Evolutionary conservation across 2,113 vertebrate genomes (phyloP).

Genomic region (Phalacrocorax pelagicus): DNA sequence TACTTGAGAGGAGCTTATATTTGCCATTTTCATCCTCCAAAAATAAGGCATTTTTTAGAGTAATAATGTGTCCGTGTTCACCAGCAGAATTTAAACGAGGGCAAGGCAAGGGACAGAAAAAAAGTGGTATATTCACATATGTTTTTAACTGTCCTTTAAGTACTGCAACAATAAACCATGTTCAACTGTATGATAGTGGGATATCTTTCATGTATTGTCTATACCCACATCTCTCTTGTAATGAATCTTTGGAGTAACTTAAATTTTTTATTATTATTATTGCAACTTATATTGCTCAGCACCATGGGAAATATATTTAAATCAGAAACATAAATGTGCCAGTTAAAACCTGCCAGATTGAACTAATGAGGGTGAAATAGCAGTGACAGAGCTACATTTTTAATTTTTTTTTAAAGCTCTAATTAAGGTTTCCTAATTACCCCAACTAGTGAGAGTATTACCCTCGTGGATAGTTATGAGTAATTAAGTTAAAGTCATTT

Average conservation of each 20-base stretch:
- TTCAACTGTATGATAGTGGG: neutral
- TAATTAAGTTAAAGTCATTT: conserved; percentile 69
- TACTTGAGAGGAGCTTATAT: neutral
- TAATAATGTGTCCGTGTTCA: neutral
- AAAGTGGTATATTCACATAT: rapidly evolving
- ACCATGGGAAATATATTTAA: conserved; percentile 66
- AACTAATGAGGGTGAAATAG: conserved; percentile 67
- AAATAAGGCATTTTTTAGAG: neutral
- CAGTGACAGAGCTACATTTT: conserved; percentile 50
- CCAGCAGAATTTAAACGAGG: conserved; percentile 4
- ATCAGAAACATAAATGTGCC: conserved; percentile 64
- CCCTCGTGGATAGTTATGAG: conserved; percentile 32
- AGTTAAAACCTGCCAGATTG: conserved; percentile 54
- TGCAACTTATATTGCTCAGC: conserved; percentile 50
- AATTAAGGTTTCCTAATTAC: conserved; percentile 74
- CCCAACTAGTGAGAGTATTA: conserved; percentile 34
- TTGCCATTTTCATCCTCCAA: conserved; percentile 21
- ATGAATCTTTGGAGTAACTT: conserved; percentile 44
- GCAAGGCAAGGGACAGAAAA: conserved; percentile 7
- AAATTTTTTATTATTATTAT: conserved; percentile 62
- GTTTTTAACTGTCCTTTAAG: conserved; percentile 52
- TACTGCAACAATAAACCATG: conserved; percentile 29
- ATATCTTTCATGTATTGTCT: conserved; percentile 34
- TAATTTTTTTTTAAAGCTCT: conserved; percentile 48
- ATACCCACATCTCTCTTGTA: neutral